Conservation (phyloP, 2,888 invertebrate genomes). For the Ischnura elegans region DNA sequence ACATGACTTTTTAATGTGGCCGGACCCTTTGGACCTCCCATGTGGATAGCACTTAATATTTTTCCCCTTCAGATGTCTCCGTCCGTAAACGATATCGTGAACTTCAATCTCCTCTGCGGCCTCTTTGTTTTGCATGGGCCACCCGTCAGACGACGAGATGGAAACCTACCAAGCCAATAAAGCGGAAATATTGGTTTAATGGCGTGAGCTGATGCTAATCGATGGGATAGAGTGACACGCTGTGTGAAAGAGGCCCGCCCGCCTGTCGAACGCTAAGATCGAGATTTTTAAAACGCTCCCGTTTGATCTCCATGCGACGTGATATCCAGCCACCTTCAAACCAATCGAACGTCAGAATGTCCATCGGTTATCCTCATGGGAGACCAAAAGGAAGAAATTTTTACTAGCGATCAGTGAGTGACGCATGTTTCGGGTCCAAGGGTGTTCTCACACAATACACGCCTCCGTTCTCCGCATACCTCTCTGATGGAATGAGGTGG, state of each 20-base stretch:
- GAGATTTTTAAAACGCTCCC: not conserved
- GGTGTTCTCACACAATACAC: not conserved
- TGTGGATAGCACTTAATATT: not conserved
- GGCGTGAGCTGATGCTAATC: slow-evolving; percentile 47
- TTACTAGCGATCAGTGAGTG: not conserved
- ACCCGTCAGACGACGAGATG: not conserved
- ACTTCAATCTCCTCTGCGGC: slow-evolving; percentile 19
- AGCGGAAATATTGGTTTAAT: slow-evolving; percentile 65
- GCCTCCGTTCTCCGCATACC: not conserved
- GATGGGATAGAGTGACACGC: not conserved
- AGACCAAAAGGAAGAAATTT: not conserved
- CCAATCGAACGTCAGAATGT: not conserved
- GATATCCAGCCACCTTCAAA: not conserved
- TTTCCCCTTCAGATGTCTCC: not conserved
- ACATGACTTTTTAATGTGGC: no score
- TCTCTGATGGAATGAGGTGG: not conserved
- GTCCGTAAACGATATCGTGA: not conserved
- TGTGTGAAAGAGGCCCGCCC: not conserved
- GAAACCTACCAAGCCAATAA: slow-evolving; percentile 1
- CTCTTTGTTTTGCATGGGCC: not conserved
- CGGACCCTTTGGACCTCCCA: no score
- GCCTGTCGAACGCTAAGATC: not conserved
- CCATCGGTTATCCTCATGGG: not conserved
- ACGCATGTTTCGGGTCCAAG: not conserved
- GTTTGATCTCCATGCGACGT: not conserved